phyloP scores from a whole-genome alignment of 2,888 invertebrate genomes.

The Phragmatobia fuliginosa region DNA sequence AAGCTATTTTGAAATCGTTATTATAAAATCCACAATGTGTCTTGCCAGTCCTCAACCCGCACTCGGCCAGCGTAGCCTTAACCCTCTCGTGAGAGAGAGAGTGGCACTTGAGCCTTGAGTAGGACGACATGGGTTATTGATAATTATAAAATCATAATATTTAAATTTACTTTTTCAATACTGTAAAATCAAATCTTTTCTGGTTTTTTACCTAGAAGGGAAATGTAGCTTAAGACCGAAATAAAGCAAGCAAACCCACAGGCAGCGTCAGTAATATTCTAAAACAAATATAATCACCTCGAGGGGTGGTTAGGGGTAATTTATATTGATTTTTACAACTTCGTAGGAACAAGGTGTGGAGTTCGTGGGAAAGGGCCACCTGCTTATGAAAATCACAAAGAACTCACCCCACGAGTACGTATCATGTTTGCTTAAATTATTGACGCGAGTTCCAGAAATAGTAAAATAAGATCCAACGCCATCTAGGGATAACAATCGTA shows the following conservation, averaged over 20 bases:
- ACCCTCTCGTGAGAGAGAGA: too few species aligned
- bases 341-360: background rate
- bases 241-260: background rate
- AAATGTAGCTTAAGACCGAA: background rate
- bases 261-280: background rate
- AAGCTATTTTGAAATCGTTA: too few species aligned
- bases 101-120: too few species aligned
- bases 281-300: background rate
- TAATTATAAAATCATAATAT: too few species aligned
- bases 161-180: too few species aligned
- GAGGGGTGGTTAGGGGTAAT: background rate
- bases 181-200: too few species aligned
- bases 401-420: background rate
- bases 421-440: background rate
- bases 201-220: too few species aligned
- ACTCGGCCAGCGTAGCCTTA: too few species aligned
- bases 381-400: background rate
- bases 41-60: too few species aligned
- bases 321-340: constrained; percentile 4
- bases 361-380: constrained; percentile 2
- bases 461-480: background rate
- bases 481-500: background rate
- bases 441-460: background rate
- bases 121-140: too few species aligned
- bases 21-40: too few species aligned